phyloP scores from a whole-genome alignment of 1,140 invertebrate species.

The Drosophila miranda region DNA sequence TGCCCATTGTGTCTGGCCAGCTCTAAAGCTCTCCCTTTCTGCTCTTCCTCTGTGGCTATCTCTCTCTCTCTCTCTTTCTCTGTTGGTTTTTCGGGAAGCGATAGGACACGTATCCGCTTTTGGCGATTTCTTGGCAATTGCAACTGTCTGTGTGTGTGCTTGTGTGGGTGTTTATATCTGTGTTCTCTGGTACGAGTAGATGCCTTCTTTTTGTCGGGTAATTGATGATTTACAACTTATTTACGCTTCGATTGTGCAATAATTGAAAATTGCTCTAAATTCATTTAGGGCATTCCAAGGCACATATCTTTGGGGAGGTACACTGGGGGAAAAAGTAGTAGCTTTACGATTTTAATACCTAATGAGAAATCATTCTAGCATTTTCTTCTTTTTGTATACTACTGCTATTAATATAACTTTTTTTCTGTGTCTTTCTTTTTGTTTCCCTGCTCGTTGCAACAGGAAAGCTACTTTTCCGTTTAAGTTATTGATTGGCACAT shows the following conservation, averaged over 20 bases:
- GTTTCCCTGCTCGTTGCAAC: neutral
- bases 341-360: too few relatives aligned
- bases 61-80: constrained; percentile 37
- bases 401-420: neutral
- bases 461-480: too few relatives aligned
- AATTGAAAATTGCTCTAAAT: constrained; percentile 80
- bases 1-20: constrained; percentile 74
- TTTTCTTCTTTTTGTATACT: neutral
- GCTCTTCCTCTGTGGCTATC: constrained; percentile 1
- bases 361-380: too few relatives aligned
- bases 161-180: constrained; percentile 22
- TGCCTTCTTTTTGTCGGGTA: constrained; percentile 63
- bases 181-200: constrained; percentile 4
- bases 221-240: constrained; percentile 81
- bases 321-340: too few relatives aligned
- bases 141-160: constrained; percentile 46
- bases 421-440: neutral
- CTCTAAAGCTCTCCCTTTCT: constrained; percentile 41
- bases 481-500: too few relatives aligned
- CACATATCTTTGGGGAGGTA: constrained; percentile 1
- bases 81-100: constrained; percentile 52
- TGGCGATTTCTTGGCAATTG: constrained; percentile 71
- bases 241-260: constrained; percentile 79
- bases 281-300: constrained; percentile 67
- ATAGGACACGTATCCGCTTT: constrained; percentile 76